Conservation (phyloP, 2,888 invertebrate species). For the Hybos culiciformis region DNA sequence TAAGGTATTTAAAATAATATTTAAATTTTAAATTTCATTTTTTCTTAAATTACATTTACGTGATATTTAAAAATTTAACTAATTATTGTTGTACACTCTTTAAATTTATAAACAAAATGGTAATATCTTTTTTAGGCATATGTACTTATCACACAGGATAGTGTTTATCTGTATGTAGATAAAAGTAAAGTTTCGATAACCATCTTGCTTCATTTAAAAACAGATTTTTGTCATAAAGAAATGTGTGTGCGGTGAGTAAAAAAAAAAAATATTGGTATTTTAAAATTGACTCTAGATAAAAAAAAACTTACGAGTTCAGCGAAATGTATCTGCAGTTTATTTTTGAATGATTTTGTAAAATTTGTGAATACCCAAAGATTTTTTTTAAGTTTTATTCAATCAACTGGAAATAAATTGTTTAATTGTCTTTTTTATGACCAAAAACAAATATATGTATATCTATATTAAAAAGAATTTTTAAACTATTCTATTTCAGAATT, state of each 20-base stretch:
- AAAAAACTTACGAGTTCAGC: too few species aligned
- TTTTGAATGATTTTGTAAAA: background rate
- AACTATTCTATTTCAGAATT: constrained; percentile 43
- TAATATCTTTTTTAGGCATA: constrained; percentile 59
- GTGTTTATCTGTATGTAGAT: constrained; percentile 57
- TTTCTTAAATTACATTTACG: too few species aligned
- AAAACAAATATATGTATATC: too few species aligned
- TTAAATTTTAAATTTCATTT: background rate
- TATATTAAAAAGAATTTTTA: too few species aligned
- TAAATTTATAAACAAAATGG: background rate
- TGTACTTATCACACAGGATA: constrained; percentile 48
- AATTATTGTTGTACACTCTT: background rate
- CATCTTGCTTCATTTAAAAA: constrained; percentile 39
- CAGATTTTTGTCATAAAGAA: constrained; percentile 44
- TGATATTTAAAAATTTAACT: background rate
- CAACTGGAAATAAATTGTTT: too few species aligned
- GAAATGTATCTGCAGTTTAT: too few species aligned
- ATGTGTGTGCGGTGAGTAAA: constrained; percentile 48
- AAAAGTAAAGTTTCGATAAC: constrained; percentile 47
- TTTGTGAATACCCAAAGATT: background rate
- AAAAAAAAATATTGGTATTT: background rate
- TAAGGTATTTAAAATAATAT: constrained; percentile 36
- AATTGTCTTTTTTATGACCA: too few species aligned
- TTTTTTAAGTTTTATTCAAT: too few species aligned
- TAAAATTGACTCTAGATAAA: too few species aligned